A percentile compares a stretch with the other conserved stretches of the same genome.
phyloP scores from a whole-genome alignment of 2,797 vertebrate species.

The Allobates femoralis region DNA sequence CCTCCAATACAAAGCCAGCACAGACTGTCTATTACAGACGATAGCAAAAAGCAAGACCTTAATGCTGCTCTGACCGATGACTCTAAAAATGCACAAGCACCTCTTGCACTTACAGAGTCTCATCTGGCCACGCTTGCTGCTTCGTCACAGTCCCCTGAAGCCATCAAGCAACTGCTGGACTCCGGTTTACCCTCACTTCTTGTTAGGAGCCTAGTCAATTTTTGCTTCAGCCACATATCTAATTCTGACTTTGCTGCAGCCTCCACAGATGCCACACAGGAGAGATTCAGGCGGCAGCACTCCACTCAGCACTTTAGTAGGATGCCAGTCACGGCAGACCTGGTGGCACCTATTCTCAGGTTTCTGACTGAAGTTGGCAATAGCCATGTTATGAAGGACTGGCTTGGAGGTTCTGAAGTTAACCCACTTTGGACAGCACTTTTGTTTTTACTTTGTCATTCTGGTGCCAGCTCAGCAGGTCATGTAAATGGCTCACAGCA shows the following conservation, averaged over 20 bases:
- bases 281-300: slow-evolving; percentile 85
- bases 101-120: slow-evolving; percentile 87
- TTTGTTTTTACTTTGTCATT: slow-evolving; percentile 95
- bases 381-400: slow-evolving; percentile 98
- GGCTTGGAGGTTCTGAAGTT: slow-evolving; percentile 96
- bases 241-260: slow-evolving; percentile 85
- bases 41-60: slow-evolving; percentile 95
- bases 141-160: slow-evolving; percentile 95
- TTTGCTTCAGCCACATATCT: slow-evolving; percentile 89
- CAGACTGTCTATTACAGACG: slow-evolving; percentile 94
- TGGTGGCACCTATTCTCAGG: slow-evolving; percentile 92
- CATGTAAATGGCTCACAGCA: slow-evolving; percentile 74
- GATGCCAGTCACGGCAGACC: slow-evolving; percentile 87
- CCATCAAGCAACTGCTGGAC: slow-evolving; percentile 94
- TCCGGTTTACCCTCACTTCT: slow-evolving; percentile 93
- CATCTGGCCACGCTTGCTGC: slow-evolving; percentile 93
- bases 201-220: slow-evolving; percentile 91
- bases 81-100: slow-evolving; percentile 92
- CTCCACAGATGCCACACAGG: slow-evolving; percentile 77
- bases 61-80: slow-evolving; percentile 90
- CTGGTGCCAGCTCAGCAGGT: slow-evolving; percentile 84
- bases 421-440: slow-evolving; percentile 96
- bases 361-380: slow-evolving; percentile 97
- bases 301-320: slow-evolving; percentile 80
- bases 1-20: slow-evolving; percentile 84